Evolutionary conservation across 2,113 vertebrate species (phyloP), one percentile per base, ranked within the genome.

Genomic region (Albula glossodonta): DNA sequence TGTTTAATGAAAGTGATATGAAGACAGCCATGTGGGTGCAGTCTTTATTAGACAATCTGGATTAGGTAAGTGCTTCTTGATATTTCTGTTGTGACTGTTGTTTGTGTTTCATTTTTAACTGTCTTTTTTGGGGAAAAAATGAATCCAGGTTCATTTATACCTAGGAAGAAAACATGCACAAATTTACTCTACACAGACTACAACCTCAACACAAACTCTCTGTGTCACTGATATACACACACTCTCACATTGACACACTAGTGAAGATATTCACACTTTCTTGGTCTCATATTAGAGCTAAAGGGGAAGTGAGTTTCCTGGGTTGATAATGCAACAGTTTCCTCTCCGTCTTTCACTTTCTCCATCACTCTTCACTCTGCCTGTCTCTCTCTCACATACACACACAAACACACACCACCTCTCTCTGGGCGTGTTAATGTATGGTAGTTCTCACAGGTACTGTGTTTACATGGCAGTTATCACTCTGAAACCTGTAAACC

Each of bases 261-360:
- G n/a, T 22, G n/a, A 5, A 70, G 5, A n/a, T 22, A n/a, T n/a
- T n/a, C 63, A n/a, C 63, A 5, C 19, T 31, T 31, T 74, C 53
- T 56, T 56, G 53, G 12, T 56, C 78, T 41, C 84, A 84, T 56
- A 81, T 85, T 86, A 48, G 70, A 51, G 53, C 19, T 50, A 56
- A 83, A 84, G 82, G 79, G 91, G 91, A 91, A 90, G 86, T 86
- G 85, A 88, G 86, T 86, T 89, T 88, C 84, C 82, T 84, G 89
- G 60, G 41, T 87, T 86, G 90, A 91, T 90, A 90, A 88, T 81
- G 74, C 53, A 84, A 86, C 78, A 15, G 84, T 84, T 78, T 87
- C 82, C 86, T 86, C 63, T 79, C 13, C 74, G 25, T 51, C 83
- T 52, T 31, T 11, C 83, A 60, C 78, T 85, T 66, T 74, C 84